These are phyloP conservation scores for Gymnosoma rotundatum DNA, from an alignment of 2,888 invertebrate species.

Conservation along the genomic window DNA sequence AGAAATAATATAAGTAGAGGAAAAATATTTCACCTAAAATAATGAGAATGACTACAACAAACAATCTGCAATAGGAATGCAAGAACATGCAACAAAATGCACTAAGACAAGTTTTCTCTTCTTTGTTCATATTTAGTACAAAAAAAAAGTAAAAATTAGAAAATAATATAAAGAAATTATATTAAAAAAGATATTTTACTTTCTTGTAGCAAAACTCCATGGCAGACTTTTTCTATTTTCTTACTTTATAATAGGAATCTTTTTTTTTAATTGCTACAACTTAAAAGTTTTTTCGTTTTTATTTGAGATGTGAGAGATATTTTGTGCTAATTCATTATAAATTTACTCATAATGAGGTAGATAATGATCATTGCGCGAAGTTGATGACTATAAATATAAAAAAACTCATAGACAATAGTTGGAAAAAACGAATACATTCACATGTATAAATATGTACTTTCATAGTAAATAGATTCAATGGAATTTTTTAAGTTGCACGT, in stretches of 20 bases:
- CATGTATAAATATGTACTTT: not conserved
- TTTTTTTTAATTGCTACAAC: constrained; percentile 21
- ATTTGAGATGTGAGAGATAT: constrained; percentile 12
- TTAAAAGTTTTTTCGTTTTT: constrained; percentile 11
- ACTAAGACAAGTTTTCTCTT: constrained; percentile 44
- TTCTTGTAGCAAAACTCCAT: constrained; percentile 45
- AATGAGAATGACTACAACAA: constrained; percentile 41
- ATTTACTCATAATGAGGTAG: constrained; percentile 40
- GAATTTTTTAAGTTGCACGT: constrained; percentile 27
- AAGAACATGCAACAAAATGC: constrained; percentile 18
- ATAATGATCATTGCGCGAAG: constrained; percentile 38
- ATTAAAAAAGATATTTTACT: constrained; percentile 38
- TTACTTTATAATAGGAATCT: not conserved
- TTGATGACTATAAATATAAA: constrained; percentile 25
- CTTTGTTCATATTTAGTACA: constrained; percentile 30
- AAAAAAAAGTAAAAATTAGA: constrained; percentile 13
- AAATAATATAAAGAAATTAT: not conserved
- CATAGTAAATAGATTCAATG: constrained; percentile 14
- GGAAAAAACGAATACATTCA: not conserved
- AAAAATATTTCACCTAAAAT: constrained; percentile 46
- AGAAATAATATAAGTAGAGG: not conserved
- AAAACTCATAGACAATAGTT: constrained; percentile 33
- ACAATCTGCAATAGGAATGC: constrained; percentile 8
- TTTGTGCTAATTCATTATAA: constrained; percentile 61
- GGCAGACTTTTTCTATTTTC: not conserved